These are phyloP conservation scores for Yponomeuta cagnagella DNA, from an alignment of 2,888 invertebrate species.

Conservation along the genomic window DNA sequence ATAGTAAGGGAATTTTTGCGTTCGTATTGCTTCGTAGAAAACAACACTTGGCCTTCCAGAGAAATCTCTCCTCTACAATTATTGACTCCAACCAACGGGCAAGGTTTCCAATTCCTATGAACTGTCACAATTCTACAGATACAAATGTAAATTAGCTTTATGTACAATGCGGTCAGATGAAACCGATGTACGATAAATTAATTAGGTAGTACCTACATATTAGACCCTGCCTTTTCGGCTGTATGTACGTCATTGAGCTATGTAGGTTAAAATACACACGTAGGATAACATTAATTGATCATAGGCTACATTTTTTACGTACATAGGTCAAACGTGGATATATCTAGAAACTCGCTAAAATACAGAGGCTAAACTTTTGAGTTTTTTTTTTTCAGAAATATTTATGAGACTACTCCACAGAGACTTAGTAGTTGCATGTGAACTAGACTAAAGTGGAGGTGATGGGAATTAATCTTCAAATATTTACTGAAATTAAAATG, in stretches of 20 bases:
- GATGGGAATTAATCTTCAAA: too few species aligned
- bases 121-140: slow-evolving; percentile 1
- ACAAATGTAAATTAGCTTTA: slow-evolving; percentile 1
- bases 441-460: too few species aligned
- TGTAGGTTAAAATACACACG: background rate
- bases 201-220: background rate
- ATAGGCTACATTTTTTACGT: too few species aligned
- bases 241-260: background rate
- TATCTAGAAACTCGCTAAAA: too few species aligned
- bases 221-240: background rate
- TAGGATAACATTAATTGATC: background rate
- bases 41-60: background rate
- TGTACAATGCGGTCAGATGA: background rate
- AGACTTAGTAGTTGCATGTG: too few species aligned
- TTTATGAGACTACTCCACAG: too few species aligned
- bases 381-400: too few species aligned
- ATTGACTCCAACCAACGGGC: background rate
- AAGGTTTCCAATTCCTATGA: slow-evolving; percentile 8
- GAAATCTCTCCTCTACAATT: slow-evolving; percentile 11
- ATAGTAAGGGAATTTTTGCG: background rate
- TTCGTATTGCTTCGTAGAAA: background rate
- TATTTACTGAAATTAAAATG: too few species aligned
- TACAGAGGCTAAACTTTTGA: too few species aligned
- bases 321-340: too few species aligned
- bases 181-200: background rate